phyloP scores from a whole-genome alignment of 2,888 invertebrate species.

The Willowsia nigromaculata region DNA sequence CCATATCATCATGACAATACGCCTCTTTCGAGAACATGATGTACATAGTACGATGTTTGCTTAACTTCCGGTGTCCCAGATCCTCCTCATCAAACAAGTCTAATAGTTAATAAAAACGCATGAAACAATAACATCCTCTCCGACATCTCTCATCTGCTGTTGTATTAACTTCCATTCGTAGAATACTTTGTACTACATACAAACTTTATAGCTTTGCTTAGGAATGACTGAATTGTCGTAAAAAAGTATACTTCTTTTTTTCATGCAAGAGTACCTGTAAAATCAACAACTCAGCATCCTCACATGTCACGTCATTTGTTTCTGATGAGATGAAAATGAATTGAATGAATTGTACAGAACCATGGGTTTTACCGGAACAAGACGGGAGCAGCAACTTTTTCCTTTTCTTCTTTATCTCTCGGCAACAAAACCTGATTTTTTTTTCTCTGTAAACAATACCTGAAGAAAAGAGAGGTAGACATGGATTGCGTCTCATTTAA shows the following conservation, averaged over 20 bases:
- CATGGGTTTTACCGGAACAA: background rate
- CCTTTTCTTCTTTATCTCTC: background rate
- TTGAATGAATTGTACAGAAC: background rate
- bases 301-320: background rate
- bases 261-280: background rate
- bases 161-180: background rate
- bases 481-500: too few relatives aligned
- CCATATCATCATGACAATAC: too few relatives aligned
- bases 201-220: too few relatives aligned
- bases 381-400: background rate
- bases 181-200: too few relatives aligned
- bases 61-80: constrained; percentile 19
- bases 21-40: too few relatives aligned
- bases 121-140: background rate
- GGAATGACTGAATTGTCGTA: too few relatives aligned
- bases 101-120: background rate
- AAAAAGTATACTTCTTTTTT: background rate
- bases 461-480: background rate
- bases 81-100: background rate
- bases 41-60: too few relatives aligned
- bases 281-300: background rate
- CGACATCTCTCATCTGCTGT: background rate
- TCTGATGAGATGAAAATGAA: background rate
- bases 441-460: constrained; percentile 4
- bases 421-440: background rate